A percentile compares a stretch with the other conserved stretches of the same genome.
Conservation (phyloP, 2,888 invertebrate genomes). For the Mylabris sibirica region DNA sequence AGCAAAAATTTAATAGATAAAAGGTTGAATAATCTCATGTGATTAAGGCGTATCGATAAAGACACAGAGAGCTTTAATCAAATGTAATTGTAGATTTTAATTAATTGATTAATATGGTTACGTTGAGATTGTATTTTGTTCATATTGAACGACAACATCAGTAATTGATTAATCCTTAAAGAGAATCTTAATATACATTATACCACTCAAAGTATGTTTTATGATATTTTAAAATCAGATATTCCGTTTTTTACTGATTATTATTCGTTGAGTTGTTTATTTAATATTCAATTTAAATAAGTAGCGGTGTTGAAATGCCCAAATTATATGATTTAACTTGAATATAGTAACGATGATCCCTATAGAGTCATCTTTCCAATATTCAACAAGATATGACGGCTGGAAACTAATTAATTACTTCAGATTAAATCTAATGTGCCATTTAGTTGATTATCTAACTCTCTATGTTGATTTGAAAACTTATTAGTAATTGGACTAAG, state of each 20-base stretch:
- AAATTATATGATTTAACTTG: conserved; percentile 27
- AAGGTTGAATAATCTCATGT: neutral
- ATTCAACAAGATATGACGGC: conserved; percentile 42
- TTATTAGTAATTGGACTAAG: conserved; percentile 11
- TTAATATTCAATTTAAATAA: neutral
- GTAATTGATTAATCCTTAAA: too few relatives aligned
- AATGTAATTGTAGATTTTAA: neutral
- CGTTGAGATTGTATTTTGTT: neutral
- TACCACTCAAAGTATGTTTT: too few relatives aligned
- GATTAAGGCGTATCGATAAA: neutral
- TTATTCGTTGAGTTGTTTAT: neutral
- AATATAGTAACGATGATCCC: conserved; percentile 37
- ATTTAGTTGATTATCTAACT: conserved; percentile 44
- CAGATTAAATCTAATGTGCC: conserved; percentile 46
- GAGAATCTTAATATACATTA: too few relatives aligned
- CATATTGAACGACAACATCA: neutral
- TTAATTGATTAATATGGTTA: neutral
- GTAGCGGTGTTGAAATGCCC: neutral
- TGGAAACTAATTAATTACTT: conserved; percentile 46
- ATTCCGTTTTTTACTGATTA: neutral
- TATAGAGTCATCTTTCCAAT: conserved; percentile 33
- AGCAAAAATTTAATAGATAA: neutral
- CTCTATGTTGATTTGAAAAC: conserved; percentile 38
- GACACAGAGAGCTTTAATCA: neutral
- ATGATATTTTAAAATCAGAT: too few relatives aligned